These are phyloP conservation scores for Propsilocerus akamusi DNA, from an alignment of 1,140 invertebrate genomes.

Conservation along the genomic window DNA sequence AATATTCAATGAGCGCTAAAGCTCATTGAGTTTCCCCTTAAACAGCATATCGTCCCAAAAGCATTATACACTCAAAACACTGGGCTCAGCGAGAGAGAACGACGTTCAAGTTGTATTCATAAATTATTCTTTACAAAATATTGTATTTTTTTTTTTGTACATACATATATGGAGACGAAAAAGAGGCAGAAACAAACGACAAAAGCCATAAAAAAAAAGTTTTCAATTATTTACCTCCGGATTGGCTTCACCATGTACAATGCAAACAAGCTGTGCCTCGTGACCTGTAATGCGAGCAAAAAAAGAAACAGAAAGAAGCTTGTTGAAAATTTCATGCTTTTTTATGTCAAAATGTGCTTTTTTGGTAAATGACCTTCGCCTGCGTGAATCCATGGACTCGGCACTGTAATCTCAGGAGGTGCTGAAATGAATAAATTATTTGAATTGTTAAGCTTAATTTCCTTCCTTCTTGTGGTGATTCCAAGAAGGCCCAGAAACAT, in stretches of 20 bases:
- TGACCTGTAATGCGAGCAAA: background rate
- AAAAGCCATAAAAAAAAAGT: background rate
- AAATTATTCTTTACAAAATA: background rate
- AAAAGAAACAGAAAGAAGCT: no score
- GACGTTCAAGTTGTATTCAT: background rate
- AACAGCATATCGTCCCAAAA: no score
- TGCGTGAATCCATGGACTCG: constrained; percentile 40
- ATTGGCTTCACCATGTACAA: constrained; percentile 42
- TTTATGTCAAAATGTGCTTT: background rate
- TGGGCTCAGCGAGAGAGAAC: background rate
- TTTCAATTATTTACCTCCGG: constrained; percentile 28
- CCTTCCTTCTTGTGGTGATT: no score
- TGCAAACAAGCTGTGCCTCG: constrained; percentile 33
- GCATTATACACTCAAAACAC: no score
- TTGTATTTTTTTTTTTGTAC: background rate
- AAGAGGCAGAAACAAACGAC: background rate
- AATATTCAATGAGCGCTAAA: no score
- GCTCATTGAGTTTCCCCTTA: no score
- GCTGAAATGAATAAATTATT: constrained; percentile 12
- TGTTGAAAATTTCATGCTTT: constrained; percentile 26
- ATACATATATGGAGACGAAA: background rate
- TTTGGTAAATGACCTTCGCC: constrained; percentile 32
- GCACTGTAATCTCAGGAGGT: constrained; percentile 39
- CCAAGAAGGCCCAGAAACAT: no score
- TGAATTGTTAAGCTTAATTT: no score